Evolutionary conservation across 2,797 vertebrate species (phyloP).

Genomic region (Tenualosa thibaudeaui): DNA sequence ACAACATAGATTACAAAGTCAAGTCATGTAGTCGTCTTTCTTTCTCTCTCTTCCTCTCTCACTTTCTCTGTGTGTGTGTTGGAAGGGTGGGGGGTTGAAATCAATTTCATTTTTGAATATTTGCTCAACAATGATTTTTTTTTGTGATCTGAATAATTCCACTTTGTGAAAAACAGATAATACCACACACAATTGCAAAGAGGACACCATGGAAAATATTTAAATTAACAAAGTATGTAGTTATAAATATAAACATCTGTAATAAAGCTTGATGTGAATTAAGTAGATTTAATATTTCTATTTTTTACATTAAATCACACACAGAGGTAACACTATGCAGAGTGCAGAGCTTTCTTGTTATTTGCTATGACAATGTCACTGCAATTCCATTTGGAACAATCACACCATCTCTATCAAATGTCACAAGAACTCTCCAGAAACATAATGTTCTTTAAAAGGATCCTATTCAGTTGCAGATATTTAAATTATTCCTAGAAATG

Average conservation of each 20-base stretch:
- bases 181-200: slow-evolving; percentile 30
- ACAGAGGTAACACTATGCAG: slow-evolving; percentile 27
- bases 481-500: slow-evolving; percentile 58
- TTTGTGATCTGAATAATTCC: slow-evolving; percentile 62
- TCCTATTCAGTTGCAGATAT: slow-evolving; percentile 49
- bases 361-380: slow-evolving; percentile 42
- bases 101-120: slow-evolving; percentile 67
- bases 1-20: slow-evolving; percentile 11
- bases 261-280: too few species aligned
- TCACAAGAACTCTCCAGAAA: slow-evolving; percentile 43
- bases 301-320: slow-evolving; percentile 12
- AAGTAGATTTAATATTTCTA: background rate
- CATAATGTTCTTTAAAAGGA: slow-evolving; percentile 53
- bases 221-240: background rate
- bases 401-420: slow-evolving; percentile 52
- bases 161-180: slow-evolving; percentile 54
- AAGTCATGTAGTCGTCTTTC: background rate
- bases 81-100: slow-evolving; percentile 49
- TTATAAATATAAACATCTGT: too few species aligned
- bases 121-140: slow-evolving; percentile 59
- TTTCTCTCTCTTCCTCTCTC: background rate
- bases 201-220: background rate
- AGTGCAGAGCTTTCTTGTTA: slow-evolving; percentile 48
- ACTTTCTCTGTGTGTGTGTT: background rate
- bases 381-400: slow-evolving; percentile 48